Conservation (phyloP, 2,797 vertebrate genomes). For the Enteromius thamalakanensis region DNA sequence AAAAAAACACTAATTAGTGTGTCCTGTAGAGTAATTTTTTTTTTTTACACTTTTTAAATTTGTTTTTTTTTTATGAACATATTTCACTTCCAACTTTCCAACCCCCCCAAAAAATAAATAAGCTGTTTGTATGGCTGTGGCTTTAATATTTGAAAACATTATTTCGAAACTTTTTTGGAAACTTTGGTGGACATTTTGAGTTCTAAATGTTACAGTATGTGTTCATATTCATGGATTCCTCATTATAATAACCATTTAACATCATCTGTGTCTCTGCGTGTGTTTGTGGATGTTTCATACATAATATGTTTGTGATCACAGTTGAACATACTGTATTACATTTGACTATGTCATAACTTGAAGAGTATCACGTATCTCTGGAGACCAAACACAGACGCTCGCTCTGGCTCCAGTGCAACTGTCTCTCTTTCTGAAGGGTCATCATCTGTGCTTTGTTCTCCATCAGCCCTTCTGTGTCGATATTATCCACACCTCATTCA, state of each 20-base stretch:
- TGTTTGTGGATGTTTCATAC: background rate
- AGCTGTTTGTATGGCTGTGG: background rate
- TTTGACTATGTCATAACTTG: background rate
- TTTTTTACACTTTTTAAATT: background rate
- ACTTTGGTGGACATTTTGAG: background rate
- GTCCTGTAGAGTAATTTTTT: background rate
- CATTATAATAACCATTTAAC: background rate
- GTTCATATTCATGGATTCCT: background rate
- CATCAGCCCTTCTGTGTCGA: background rate
- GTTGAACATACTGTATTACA: background rate
- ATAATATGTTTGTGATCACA: background rate
- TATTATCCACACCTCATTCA: background rate
- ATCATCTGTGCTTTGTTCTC: conserved; percentile 36
- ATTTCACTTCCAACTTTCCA: background rate
- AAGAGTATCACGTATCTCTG: conserved; percentile 6
- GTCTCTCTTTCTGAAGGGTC: background rate
- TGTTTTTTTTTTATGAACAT: no score
- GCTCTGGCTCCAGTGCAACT: conserved; percentile 12
- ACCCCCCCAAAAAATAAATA: no score
- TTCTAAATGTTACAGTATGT: background rate
- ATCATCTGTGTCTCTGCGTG: background rate
- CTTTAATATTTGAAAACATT: background rate
- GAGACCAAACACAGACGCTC: conserved; percentile 8
- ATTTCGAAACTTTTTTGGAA: background rate
- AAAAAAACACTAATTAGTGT: background rate